Percentiles rank a stretch among this genome's conserved stretches.
Conservation (phyloP, 2,113 vertebrate genomes). For the Copsychus sechellarum region DNA sequence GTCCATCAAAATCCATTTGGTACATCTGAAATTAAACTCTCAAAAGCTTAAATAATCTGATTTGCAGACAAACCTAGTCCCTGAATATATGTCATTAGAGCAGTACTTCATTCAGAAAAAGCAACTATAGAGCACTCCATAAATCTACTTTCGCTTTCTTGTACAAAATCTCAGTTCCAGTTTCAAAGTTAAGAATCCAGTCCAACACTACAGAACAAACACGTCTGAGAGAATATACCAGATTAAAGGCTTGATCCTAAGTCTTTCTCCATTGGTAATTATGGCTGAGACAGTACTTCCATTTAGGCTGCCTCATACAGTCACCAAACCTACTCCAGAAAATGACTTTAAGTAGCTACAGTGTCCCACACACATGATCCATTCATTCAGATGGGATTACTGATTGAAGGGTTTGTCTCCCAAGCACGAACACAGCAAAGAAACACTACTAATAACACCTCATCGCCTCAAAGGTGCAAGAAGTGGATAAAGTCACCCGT, state of each 20-base stretch:
- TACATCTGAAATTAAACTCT: not conserved
- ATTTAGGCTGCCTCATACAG: not conserved
- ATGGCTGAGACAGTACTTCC: not conserved
- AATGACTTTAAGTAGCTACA: not conserved
- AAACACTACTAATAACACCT: not conserved
- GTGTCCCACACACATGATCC: rapidly evolving
- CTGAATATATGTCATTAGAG: not conserved
- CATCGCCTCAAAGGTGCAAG: not conserved
- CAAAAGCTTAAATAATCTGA: not conserved
- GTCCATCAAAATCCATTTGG: not conserved
- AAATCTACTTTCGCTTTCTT: not conserved
- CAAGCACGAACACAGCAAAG: rapidly evolving
- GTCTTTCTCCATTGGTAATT: not conserved
- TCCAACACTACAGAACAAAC: not conserved
- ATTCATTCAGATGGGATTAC: not conserved
- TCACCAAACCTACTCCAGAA: not conserved
- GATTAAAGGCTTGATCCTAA: not conserved
- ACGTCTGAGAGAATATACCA: not conserved
- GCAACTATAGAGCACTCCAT: not conserved
- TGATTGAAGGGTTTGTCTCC: not conserved
- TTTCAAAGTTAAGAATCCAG: not conserved
- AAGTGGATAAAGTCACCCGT: not conserved
- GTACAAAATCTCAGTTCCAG: not conserved
- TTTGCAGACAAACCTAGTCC: not conserved
- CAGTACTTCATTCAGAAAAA: not conserved